Evolutionary conservation across 2,888 invertebrate species (phyloP).

Genomic region (Lissonota sp.): DNA sequence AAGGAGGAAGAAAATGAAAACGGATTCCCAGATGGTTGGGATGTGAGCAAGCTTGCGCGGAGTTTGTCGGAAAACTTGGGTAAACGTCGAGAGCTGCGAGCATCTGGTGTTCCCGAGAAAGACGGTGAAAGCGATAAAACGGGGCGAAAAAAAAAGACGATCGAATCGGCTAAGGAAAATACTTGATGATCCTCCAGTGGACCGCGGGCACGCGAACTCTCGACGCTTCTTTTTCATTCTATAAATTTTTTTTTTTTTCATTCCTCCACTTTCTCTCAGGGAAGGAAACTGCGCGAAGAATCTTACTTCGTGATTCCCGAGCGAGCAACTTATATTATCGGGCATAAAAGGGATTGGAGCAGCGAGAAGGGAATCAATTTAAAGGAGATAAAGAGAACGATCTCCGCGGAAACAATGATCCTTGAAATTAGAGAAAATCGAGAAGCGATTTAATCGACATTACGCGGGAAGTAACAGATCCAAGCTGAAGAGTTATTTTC

Average conservation of each 20-base stretch:
- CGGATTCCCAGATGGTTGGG: slow-evolving; percentile 54
- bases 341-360: slow-evolving; percentile 20
- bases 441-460: too few relatives aligned
- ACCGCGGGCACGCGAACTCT: slow-evolving; percentile 11
- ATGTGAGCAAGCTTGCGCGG: slow-evolving; percentile 57
- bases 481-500: too few relatives aligned
- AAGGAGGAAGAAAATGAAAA: slow-evolving; percentile 40
- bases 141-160: slow-evolving; percentile 37
- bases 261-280: slow-evolving; percentile 7
- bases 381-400: background rate
- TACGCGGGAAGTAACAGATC: too few relatives aligned
- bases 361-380: slow-evolving; percentile 13
- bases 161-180: slow-evolving; percentile 57
- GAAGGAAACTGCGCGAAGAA: slow-evolving; percentile 14
- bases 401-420: too few relatives aligned
- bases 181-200: slow-evolving; percentile 52
- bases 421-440: too few relatives aligned
- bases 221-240: background rate
- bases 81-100: slow-evolving; percentile 57
- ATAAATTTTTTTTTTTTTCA: too few relatives aligned
- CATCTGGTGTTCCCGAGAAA: slow-evolving; percentile 22
- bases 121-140: slow-evolving; percentile 48
- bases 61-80: slow-evolving; percentile 57
- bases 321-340: slow-evolving; percentile 33
- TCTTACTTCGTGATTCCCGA: slow-evolving; percentile 21